Evolutionary conservation across 2,888 invertebrate genomes (phyloP).

Genomic region (Cheilosia vulpina): DNA sequence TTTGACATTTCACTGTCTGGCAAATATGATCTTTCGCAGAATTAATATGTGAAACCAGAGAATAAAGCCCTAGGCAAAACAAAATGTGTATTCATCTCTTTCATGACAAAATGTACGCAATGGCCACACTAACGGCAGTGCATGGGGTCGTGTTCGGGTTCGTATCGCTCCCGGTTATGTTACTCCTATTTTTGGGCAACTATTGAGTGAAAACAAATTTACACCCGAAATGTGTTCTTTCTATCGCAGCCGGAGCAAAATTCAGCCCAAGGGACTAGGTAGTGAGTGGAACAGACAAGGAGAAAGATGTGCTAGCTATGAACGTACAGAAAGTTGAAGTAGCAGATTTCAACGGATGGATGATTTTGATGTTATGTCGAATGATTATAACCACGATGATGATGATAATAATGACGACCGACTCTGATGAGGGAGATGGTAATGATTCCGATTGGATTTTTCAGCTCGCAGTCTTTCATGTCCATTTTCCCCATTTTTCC

Average conservation of each 20-base stretch:
- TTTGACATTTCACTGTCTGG: too few relatives aligned
- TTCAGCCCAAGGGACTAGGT: slow-evolving; percentile 1
- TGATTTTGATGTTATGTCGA: slow-evolving; percentile 61
- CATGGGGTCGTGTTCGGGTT: slow-evolving; percentile 4
- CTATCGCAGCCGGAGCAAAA: not conserved
- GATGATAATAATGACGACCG: slow-evolving; percentile 21
- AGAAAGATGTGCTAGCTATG: not conserved
- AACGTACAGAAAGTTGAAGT: slow-evolving; percentile 38
- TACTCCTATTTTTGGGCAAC: slow-evolving; percentile 34
- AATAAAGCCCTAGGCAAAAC: too few relatives aligned
- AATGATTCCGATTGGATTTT: slow-evolving; percentile 56
- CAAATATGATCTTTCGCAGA: too few relatives aligned
- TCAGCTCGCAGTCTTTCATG: slow-evolving; percentile 27
- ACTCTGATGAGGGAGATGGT: slow-evolving; percentile 42
- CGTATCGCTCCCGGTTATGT: too few relatives aligned
- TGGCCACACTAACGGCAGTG: slow-evolving; percentile 39
- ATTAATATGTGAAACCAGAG: too few relatives aligned
- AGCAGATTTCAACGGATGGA: slow-evolving; percentile 60
- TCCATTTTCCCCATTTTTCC: slow-evolving; percentile 12
- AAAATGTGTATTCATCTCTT: not conserved
- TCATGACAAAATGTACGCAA: not conserved
- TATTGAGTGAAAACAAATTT: slow-evolving; percentile 47
- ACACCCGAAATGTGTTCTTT: slow-evolving; percentile 29
- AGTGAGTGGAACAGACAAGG: not conserved
- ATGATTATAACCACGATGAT: slow-evolving; percentile 58